phyloP scores from a whole-genome alignment of 1,140 invertebrate genomes.

The Drosophila truncata region DNA sequence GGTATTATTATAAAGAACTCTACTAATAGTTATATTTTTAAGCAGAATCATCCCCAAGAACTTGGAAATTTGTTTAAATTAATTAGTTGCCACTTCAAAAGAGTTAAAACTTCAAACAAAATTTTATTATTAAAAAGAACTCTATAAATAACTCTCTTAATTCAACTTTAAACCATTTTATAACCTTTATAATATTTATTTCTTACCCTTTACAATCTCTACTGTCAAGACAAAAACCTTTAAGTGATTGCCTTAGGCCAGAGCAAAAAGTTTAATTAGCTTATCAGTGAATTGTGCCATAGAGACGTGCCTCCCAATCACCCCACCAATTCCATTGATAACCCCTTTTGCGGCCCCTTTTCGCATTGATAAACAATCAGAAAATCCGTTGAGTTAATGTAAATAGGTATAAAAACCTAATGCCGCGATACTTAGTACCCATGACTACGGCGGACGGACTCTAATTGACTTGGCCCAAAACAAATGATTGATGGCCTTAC shows the following conservation, averaged over 20 bases:
- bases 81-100: neutral
- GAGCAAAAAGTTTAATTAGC: slow-evolving; percentile 20
- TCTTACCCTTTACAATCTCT: neutral
- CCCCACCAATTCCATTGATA: slow-evolving; percentile 11
- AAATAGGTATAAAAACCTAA: slow-evolving; percentile 48
- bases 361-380: slow-evolving; percentile 50
- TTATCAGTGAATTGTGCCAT: slow-evolving; percentile 28
- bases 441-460: slow-evolving; percentile 48
- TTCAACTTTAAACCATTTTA: neutral
- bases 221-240: neutral
- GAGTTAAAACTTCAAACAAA: too few relatives aligned
- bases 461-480: slow-evolving; percentile 59
- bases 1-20: too few relatives aligned
- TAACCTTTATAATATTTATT: too few relatives aligned
- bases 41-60: neutral
- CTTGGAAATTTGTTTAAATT: neutral
- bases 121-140: too few relatives aligned
- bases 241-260: slow-evolving; percentile 10
- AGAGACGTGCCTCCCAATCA: slow-evolving; percentile 33
- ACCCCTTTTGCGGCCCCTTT: neutral
- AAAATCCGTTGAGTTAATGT: slow-evolving; percentile 58
- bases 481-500: slow-evolving; percentile 68
- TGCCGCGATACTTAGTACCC: slow-evolving; percentile 55
- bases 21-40: too few relatives aligned
- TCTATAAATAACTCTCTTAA: neutral